Evolutionary conservation across 2,888 invertebrate genomes (phyloP).

Genomic region (Neuroscelio doddi): DNA sequence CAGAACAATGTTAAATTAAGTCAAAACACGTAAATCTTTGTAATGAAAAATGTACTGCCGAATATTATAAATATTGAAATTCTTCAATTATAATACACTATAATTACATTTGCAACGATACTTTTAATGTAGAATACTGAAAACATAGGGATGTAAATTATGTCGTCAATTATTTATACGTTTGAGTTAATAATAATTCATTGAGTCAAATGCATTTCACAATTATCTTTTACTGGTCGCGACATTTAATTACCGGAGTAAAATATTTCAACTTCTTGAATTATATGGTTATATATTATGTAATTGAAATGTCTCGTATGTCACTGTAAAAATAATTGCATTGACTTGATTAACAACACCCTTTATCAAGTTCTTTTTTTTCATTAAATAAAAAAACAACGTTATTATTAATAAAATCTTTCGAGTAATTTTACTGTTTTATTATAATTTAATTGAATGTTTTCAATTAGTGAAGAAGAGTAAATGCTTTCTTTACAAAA

Average conservation of each 20-base stretch:
- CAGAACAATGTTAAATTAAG: slow-evolving; percentile 33
- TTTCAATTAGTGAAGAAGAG: too few relatives aligned
- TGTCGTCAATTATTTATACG: slow-evolving; percentile 20
- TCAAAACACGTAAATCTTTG: slow-evolving; percentile 32
- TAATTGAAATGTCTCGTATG: slow-evolving; percentile 16
- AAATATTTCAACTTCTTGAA: slow-evolving; percentile 5
- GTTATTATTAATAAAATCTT: not conserved
- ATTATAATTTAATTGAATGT: too few relatives aligned
- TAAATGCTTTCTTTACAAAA: too few relatives aligned
- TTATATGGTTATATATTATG: not conserved
- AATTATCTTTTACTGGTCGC: slow-evolving; percentile 14
- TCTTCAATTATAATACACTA: too few relatives aligned
- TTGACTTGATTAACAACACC: not conserved
- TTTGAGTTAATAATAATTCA: slow-evolving; percentile 13
- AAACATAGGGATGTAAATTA: not conserved
- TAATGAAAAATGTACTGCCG: too few relatives aligned
- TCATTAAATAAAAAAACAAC: not conserved
- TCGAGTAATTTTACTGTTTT: too few relatives aligned
- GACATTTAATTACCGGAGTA: slow-evolving; percentile 10
- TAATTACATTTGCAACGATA: too few relatives aligned
- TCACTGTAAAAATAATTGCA: slow-evolving; percentile 1
- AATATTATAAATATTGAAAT: too few relatives aligned
- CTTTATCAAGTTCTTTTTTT: too few relatives aligned
- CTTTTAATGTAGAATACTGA: not conserved
- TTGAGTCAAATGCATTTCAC: slow-evolving; percentile 6